A percentile compares a stretch with the other conserved stretches of the same genome.
phyloP scores from a whole-genome alignment of 1,140 invertebrate genomes.

The Leptopilina boulardi region DNA sequence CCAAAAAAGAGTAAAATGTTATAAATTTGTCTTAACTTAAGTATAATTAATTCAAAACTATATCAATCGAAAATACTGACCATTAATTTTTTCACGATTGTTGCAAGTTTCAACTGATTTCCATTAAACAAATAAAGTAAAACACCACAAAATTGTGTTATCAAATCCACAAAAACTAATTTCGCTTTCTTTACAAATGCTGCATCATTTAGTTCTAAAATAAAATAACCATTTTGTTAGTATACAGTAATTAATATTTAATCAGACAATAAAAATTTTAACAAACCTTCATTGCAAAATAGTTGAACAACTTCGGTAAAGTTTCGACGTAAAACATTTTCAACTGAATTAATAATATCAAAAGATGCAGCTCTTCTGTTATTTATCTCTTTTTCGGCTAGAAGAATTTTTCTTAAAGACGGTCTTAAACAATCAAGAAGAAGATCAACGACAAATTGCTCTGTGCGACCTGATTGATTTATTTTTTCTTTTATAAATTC shows the following conservation, averaged over 20 bases:
- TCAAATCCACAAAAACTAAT: slow-evolving; percentile 52
- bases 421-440: slow-evolving; percentile 53
- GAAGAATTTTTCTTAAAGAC: slow-evolving; percentile 50
- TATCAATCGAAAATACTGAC: slow-evolving; percentile 51
- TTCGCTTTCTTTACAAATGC: slow-evolving; percentile 57
- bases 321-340: slow-evolving; percentile 44
- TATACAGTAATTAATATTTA: background rate
- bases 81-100: slow-evolving; percentile 51
- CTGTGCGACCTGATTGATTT: slow-evolving; percentile 49
- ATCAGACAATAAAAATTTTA: slow-evolving; percentile 33
- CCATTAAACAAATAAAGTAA: slow-evolving; percentile 57
- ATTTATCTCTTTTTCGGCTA: slow-evolving; percentile 41
- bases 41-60: background rate
- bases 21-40: no score
- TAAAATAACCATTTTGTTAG: slow-evolving; percentile 37
- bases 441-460: slow-evolving; percentile 55
- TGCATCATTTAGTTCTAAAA: slow-evolving; percentile 52
- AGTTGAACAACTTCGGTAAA: slow-evolving; percentile 43
- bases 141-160: slow-evolving; percentile 54
- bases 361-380: slow-evolving; percentile 45
- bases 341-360: slow-evolving; percentile 61
- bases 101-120: slow-evolving; percentile 56
- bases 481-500: slow-evolving; percentile 55
- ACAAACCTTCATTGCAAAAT: slow-evolving; percentile 56
- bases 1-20: background rate